Percentiles rank a stretch among this genome's conserved stretches.
These are phyloP conservation scores for Petrophora chlorosata DNA, from an alignment of 2,888 invertebrate genomes.

Conservation along the genomic window DNA sequence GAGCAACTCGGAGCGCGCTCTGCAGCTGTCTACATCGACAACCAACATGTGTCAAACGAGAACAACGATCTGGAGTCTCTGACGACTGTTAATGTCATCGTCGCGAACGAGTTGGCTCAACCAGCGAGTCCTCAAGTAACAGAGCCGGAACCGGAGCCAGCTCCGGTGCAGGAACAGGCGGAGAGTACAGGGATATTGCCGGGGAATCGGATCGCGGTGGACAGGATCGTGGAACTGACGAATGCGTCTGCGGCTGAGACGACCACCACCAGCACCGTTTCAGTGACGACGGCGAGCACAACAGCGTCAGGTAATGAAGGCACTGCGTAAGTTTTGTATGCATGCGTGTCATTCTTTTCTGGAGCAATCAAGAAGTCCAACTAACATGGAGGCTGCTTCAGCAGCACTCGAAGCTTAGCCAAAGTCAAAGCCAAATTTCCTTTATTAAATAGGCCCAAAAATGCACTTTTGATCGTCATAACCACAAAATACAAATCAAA, in stretches of 20 bases:
- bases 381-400: not conserved
- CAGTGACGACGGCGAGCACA: slow-evolving; percentile 63
- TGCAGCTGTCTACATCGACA: slow-evolving; percentile 78
- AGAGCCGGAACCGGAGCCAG: slow-evolving; percentile 49
- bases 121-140: slow-evolving; percentile 56
- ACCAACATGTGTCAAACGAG: slow-evolving; percentile 60
- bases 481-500: too few species aligned
- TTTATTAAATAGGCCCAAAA: too few species aligned
- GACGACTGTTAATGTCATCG: slow-evolving; percentile 78
- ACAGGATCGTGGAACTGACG: slow-evolving; percentile 70
- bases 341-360: too few species aligned
- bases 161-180: slow-evolving; percentile 39
- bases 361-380: not conserved
- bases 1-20: slow-evolving; percentile 77
- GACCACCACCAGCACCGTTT: slow-evolving; percentile 53
- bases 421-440: too few species aligned
- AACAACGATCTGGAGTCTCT: slow-evolving; percentile 71
- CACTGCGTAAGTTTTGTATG: not conserved
- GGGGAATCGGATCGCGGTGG: slow-evolving; percentile 69
- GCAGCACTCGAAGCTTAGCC: too few species aligned
- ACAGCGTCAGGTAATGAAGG: slow-evolving; percentile 73
- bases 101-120: slow-evolving; percentile 69
- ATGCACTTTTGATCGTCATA: too few species aligned
- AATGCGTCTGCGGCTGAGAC: slow-evolving; percentile 52
- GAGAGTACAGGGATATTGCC: slow-evolving; percentile 59